Evolutionary conservation across 2,113 vertebrate genomes (phyloP).

Genomic region (Orcinus orca): DNA sequence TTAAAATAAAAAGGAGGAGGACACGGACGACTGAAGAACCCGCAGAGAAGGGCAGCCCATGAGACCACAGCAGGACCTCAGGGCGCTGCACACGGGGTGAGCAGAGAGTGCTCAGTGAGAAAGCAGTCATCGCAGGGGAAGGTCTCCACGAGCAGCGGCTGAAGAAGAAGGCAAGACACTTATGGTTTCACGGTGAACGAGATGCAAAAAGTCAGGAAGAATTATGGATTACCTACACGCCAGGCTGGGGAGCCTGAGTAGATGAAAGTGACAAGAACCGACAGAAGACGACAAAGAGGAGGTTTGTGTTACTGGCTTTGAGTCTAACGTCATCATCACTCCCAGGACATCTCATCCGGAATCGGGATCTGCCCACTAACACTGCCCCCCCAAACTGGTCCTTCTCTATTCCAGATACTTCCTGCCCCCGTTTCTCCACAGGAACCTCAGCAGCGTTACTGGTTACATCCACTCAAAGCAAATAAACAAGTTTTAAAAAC

Average conservation of each 20-base stretch:
- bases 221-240: not conserved
- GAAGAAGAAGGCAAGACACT: not conserved
- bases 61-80: too few relatives aligned
- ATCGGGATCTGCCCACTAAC: not conserved
- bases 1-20: not conserved
- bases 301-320: not conserved
- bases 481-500: not conserved
- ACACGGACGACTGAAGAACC: too few relatives aligned
- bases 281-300: not conserved
- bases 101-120: not conserved
- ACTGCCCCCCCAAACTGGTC: not conserved
- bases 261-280: not conserved
- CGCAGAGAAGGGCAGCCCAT: fast-evolving
- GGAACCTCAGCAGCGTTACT: not conserved
- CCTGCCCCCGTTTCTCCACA: not conserved
- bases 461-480: not conserved
- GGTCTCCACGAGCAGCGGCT: not conserved
- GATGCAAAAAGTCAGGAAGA: not conserved
- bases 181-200: not conserved
- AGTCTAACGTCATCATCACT: not conserved
- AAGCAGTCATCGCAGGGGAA: not conserved
- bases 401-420: not conserved
- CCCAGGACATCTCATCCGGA: not conserved
- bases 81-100: not conserved
- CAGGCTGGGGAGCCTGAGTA: not conserved